Conservation (phyloP, 2,797 vertebrate species). For the Numenius phaeopus region DNA sequence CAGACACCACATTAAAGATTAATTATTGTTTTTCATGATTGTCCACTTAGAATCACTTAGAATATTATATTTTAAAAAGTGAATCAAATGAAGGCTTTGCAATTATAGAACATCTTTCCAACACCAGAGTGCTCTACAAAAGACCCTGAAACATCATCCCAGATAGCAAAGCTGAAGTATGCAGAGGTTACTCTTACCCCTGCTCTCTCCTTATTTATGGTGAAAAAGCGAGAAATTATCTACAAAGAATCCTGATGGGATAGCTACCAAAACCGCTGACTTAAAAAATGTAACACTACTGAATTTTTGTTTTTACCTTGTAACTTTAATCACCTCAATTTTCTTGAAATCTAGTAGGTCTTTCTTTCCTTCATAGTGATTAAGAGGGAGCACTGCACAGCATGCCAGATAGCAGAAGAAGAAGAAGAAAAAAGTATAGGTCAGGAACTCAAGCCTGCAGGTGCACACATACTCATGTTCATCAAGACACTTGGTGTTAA, state of each 20-base stretch:
- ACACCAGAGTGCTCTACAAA: not conserved
- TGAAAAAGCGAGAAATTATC: not conserved
- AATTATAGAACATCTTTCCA: not conserved
- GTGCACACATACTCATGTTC: conserved; percentile 10
- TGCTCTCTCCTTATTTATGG: not conserved
- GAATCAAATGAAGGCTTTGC: not conserved
- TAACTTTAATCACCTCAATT: conserved; percentile 81
- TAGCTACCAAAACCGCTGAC: not conserved
- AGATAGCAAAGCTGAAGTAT: not conserved
- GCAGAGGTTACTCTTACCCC: not conserved
- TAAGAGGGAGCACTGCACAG: conserved; percentile 73
- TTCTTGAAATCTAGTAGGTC: conserved; percentile 79
- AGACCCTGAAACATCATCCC: not conserved
- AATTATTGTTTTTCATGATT: not conserved
- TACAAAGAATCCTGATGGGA: not conserved
- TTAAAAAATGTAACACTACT: conserved; percentile 29
- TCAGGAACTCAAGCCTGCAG: conserved; percentile 57
- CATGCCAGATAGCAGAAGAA: conserved; percentile 68
- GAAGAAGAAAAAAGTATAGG: conserved; percentile 68
- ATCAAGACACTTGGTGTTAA: not conserved
- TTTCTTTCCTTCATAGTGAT: conserved; percentile 81
- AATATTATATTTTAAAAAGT: not conserved
- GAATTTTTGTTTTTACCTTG: conserved; percentile 63
- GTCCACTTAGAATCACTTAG: not conserved
- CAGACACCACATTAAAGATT: not conserved